Evolutionary conservation across 2,797 vertebrate genomes (phyloP), one percentile per base, ranked within the genome.

Genomic region (Darevskia nairensis): DNA sequence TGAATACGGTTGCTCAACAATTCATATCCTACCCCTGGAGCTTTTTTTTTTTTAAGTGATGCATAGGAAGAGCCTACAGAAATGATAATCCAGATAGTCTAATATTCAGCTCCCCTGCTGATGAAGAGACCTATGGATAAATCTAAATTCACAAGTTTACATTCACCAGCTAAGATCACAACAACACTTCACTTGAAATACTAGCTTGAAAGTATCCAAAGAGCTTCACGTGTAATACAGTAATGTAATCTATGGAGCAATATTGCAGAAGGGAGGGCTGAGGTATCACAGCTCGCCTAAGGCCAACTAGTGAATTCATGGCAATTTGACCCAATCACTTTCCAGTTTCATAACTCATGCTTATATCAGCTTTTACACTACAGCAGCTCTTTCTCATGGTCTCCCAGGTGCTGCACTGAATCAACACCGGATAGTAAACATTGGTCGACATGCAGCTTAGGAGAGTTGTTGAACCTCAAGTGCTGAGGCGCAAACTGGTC

Each of bases 311-410:
- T 69, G 39, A 41, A 44, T 9, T 27, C 50, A 23, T 23, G 41
- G 39, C 9, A 3, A 81, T 44, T 81, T n/a, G 27, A 87, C 13
- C 27, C 50, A 81, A 19, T 27, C 75, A 9, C 6, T 66, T 74
- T 21, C 59, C 72, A 66, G 44, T 2, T 25, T 74, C 6, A 19
- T 8, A 39, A 19, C 19, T n/a, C 15, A 32, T 8, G 9, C 32
- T 41, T 41, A 2, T 15, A 80, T 46, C 41, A 44, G 21, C 61
- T 13, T 19, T n/a, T n/a, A 19, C 23, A 32, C 32, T 80, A 29
- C 79, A 82, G 35, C 76, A 85, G 32, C 0, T 0, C 71, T 50
- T 15, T 55, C 3, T 0, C 0, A 0, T 0, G 15, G 29, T 75
- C 32, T 88, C 87, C n/a, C 76, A 46, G 5, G 41, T 55, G 88